phyloP scores from a whole-genome alignment of 2,113 vertebrate genomes.

The Silurus glanis region DNA sequence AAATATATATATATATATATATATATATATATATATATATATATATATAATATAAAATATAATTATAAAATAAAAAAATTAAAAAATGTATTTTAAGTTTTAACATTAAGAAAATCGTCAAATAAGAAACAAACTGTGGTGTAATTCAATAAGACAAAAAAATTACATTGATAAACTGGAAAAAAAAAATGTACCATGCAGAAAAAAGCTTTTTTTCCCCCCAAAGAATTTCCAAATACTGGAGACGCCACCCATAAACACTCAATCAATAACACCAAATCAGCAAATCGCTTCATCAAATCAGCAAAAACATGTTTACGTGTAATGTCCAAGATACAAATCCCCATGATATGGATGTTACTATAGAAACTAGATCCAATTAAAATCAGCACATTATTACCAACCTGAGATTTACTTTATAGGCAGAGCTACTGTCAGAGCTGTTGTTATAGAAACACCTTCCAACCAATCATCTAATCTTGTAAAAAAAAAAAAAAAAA shows the following conservation, averaged over 20 bases:
- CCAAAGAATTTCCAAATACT: background rate
- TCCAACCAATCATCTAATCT: background rate
- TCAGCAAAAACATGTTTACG: background rate
- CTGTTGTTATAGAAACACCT: background rate
- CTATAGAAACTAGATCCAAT: background rate
- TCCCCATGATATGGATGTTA: background rate
- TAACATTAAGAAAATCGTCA: no score
- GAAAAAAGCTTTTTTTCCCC: no score
- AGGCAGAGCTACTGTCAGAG: background rate
- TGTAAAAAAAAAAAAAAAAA: background rate
- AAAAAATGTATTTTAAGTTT: no score
- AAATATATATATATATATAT: no score
- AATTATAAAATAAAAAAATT: no score
- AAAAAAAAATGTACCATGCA: no score
- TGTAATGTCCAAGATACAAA: background rate
- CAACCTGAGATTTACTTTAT: background rate
- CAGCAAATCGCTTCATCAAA: background rate
- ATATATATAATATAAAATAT: no score
- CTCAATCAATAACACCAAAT: background rate
- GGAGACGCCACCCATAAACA: background rate
- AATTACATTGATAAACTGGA: no score
- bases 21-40: no score
- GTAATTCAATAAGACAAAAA: no score
- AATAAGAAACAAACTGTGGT: no score
- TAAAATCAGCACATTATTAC: background rate